Percentiles rank a stretch among this genome's conserved stretches.
Evolutionary conservation across 2,888 invertebrate genomes (phyloP).

Genomic region (Ryuthela nishihirai): DNA sequence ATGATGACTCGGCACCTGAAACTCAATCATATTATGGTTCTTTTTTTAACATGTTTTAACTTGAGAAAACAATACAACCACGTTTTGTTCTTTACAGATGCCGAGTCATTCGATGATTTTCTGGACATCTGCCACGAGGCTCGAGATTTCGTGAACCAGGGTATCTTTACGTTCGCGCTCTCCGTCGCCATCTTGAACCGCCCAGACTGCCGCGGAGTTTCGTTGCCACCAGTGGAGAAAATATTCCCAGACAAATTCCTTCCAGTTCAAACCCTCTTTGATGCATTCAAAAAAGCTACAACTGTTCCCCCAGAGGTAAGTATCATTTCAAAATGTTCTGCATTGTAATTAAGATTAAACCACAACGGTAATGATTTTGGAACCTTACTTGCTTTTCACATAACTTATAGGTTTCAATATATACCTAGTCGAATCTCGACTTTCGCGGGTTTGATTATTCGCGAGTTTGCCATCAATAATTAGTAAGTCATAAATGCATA

Average conservation of each 20-base stretch:
- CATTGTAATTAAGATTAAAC: no score
- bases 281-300: constrained; percentile 66
- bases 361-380: no score
- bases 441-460: no score
- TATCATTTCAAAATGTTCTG: no score
- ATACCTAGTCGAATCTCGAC: no score
- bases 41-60: not conserved
- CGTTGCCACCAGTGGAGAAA: constrained; percentile 58
- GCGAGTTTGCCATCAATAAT: no score
- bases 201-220: constrained; percentile 16
- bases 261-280: constrained; percentile 66
- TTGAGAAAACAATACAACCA: no score
- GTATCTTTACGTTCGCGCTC: constrained; percentile 72
- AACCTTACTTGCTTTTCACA: no score
- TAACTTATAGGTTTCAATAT: no score
- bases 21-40: not conserved
- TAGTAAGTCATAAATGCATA: no score
- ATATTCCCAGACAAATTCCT: constrained; percentile 78
- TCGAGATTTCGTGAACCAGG: constrained; percentile 71
- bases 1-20: no score
- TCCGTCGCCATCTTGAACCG: constrained; percentile 59
- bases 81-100: constrained; percentile 11
- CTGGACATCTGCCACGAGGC: constrained; percentile 28
- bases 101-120: constrained; percentile 30
- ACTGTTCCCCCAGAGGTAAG: constrained; percentile 58